These are phyloP conservation scores for Dicaeum eximium DNA, from an alignment of 2,113 vertebrate genomes.

Conservation along the genomic window DNA sequence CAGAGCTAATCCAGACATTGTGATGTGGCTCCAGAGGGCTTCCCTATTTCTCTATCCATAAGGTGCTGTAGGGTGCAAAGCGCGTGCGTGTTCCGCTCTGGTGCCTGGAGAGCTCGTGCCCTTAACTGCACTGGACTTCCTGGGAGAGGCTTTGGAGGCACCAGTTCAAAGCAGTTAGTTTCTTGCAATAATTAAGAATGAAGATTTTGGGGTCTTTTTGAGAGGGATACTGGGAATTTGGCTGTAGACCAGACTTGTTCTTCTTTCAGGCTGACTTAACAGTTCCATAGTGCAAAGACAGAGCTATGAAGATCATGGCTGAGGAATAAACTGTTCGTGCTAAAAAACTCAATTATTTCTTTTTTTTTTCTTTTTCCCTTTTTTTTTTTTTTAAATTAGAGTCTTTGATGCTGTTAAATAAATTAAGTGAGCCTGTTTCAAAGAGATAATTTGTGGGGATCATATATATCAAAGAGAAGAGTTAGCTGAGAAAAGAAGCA, in stretches of 20 bases:
- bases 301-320: background rate
- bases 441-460: background rate
- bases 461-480: background rate
- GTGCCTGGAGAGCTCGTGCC: background rate
- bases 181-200: background rate
- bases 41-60: background rate
- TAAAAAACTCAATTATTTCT: background rate
- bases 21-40: background rate
- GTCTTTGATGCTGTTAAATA: slow-evolving; percentile 26
- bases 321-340: background rate
- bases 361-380: background rate
- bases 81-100: fast-evolving
- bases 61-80: background rate
- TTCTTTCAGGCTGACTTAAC: background rate
- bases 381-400: background rate
- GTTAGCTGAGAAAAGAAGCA: background rate
- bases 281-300: background rate
- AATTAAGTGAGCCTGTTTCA: slow-evolving; percentile 4
- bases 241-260: background rate
- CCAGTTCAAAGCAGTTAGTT: background rate
- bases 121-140: background rate
- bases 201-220: background rate
- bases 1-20: background rate
- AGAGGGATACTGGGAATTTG: background rate
- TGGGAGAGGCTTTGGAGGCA: background rate